These are phyloP conservation scores for Frieseomelitta varia DNA, from an alignment of 1,140 invertebrate species.

Conservation along the genomic window DNA sequence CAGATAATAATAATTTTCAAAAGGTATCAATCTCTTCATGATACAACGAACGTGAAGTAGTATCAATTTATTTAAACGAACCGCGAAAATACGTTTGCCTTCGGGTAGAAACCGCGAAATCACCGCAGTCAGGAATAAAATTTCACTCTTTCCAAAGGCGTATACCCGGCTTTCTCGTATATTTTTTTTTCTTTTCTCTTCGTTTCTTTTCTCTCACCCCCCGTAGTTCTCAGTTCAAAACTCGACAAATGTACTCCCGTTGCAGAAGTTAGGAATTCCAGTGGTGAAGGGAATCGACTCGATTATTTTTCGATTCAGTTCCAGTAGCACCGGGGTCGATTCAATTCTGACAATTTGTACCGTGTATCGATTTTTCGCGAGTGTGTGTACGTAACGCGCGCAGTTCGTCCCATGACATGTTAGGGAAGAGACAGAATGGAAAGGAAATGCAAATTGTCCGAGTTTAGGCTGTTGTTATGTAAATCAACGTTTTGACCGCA, in stretches of 20 bases:
- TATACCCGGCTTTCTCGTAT: background rate
- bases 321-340: too few relatives aligned
- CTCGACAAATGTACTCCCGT: background rate
- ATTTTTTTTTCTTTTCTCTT: background rate
- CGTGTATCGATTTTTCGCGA: conserved; percentile 44
- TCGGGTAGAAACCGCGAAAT: background rate
- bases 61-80: background rate
- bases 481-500: conserved; percentile 52
- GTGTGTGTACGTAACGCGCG: background rate
- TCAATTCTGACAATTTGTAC: background rate
- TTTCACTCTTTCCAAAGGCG: too few relatives aligned
- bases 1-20: too few relatives aligned
- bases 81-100: background rate
- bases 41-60: background rate
- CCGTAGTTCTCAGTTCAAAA: background rate
- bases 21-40: too few relatives aligned
- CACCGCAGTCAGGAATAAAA: background rate
- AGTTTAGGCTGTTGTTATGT: conserved; percentile 59
- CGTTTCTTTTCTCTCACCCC: background rate
- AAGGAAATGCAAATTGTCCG: conserved; percentile 60
- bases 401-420: background rate
- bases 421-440: conserved; percentile 3
- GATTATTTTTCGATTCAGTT: background rate
- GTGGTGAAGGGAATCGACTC: background rate
- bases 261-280: background rate